Evolutionary conservation across 2,113 vertebrate species (phyloP), one percentile per base, ranked within the genome.

Genomic region (Limnothrissa miodon): DNA sequence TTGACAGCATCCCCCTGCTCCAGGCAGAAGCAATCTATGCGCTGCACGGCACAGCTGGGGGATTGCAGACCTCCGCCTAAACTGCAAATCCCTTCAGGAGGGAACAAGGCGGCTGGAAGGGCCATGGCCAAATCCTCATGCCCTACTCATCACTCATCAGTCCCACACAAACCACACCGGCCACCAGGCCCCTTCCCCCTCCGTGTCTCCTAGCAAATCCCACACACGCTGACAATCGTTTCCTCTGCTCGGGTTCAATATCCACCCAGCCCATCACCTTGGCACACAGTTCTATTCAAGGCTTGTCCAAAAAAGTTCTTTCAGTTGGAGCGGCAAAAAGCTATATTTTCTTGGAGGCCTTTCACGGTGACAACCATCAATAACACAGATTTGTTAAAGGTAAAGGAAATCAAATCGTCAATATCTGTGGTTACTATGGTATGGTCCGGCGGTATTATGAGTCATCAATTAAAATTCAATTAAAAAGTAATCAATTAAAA

Each of bases 11-110:
- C 94, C 90, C 89, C 46, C 92, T 88, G 92, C 94, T 96, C 91
- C 92, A 95, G 96, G 95, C 95, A 95, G 93, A 94, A 96, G 95
- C 95, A 95, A 96, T 94, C 95, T 94, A 96, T 95, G 95, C 93
- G 93, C 86, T 45, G 91, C 90, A 92, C 92, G 95, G 93, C 94
- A 94, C 42, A 42, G 42, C 42, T 42, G 42, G 95, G 95, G 94
- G 91, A 87, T 5, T 53, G 45, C 62, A 85, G 79, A 85, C 84
- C 84, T 48, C 23, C 1, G 81, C 23, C 82, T 82, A 78, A 82
- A 87, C 82, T 82, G 86, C 84, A 87, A 88, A 88, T 87, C 84
- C 86, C 79, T 42, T 70, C 39, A 62, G 79, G 66, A 33, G 29
- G 3, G 5, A 36, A 36, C 29, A 11, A 36, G 66, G 1, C 4